These are phyloP conservation scores for Trichonephila clavipes DNA, from an alignment of 1,140 invertebrate genomes.

Conservation along the genomic window DNA sequence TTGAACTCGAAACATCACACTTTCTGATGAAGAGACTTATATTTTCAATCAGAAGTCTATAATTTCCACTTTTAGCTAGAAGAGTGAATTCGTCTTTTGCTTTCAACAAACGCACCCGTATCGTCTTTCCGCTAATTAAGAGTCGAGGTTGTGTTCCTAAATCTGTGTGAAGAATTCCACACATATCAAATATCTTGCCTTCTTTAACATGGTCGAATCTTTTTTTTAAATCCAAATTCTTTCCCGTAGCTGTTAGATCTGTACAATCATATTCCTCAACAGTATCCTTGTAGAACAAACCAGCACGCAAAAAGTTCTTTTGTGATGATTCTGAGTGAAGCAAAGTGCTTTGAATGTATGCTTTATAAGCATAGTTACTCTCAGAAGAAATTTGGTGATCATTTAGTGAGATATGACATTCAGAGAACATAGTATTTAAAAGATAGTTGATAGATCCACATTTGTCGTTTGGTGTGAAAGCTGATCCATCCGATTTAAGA, in stretches of 20 bases:
- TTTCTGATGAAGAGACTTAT: not conserved
- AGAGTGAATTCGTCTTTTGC: not conserved
- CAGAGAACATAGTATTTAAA: not conserved
- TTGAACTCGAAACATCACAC: not conserved
- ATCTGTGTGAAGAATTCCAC: not conserved
- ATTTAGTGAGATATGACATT: not conserved
- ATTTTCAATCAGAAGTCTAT: not conserved
- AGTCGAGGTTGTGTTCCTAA: not conserved
- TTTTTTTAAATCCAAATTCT: not conserved
- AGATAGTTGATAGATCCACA: not conserved
- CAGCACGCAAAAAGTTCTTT: not conserved
- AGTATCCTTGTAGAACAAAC: not conserved
- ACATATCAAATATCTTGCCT: not conserved
- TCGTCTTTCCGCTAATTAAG: not conserved
- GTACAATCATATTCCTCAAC: not conserved
- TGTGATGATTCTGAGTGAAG: not conserved
- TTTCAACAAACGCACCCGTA: not conserved
- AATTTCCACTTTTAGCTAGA: not conserved
- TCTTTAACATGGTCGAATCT: not conserved
- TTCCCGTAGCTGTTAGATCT: not conserved
- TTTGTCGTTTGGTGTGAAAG: not conserved
- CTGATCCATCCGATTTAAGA: not conserved
- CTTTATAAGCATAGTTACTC: constrained; percentile 1
- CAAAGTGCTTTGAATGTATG: not conserved
- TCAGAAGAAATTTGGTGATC: not conserved